These are phyloP conservation scores for Thripadectes ignobilis DNA, from an alignment of 2,797 vertebrate species.

Conservation along the genomic window DNA sequence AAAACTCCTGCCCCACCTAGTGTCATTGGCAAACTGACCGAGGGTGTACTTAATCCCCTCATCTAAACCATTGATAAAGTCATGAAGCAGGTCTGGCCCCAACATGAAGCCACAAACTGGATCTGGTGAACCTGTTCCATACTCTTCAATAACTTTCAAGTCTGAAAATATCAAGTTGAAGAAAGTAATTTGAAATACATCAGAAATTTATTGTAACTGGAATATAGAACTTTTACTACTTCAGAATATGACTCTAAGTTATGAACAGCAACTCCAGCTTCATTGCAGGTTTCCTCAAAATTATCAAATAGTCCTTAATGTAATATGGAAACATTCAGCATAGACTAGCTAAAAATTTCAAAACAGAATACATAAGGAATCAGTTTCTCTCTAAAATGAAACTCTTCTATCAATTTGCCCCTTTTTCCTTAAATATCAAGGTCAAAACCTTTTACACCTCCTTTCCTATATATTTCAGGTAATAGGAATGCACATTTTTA, in stretches of 20 bases:
- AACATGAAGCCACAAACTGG: too few relatives aligned
- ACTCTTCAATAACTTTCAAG: neutral
- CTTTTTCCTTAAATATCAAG: neutral
- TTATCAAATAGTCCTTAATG: neutral
- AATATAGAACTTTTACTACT: neutral
- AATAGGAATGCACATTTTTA: neutral
- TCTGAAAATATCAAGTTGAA: neutral
- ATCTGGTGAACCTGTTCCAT: neutral
- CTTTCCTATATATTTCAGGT: neutral
- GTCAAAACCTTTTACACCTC: neutral
- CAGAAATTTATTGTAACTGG: neutral
- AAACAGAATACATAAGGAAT: neutral
- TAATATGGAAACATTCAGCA: rapidly evolving
- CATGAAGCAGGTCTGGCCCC: neutral
- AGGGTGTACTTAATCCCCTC: too few relatives aligned
- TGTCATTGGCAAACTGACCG: neutral
- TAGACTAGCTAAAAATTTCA: neutral
- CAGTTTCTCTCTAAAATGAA: neutral
- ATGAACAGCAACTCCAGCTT: neutral
- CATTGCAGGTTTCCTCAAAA: neutral
- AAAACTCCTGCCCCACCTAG: rapidly evolving
- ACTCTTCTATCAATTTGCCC: rapidly evolving
- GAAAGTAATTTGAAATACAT: neutral
- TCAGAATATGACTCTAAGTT: neutral
- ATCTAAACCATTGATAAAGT: neutral